Conservation (phyloP, 1,140 invertebrate genomes). For the Apis mellifera region DNA sequence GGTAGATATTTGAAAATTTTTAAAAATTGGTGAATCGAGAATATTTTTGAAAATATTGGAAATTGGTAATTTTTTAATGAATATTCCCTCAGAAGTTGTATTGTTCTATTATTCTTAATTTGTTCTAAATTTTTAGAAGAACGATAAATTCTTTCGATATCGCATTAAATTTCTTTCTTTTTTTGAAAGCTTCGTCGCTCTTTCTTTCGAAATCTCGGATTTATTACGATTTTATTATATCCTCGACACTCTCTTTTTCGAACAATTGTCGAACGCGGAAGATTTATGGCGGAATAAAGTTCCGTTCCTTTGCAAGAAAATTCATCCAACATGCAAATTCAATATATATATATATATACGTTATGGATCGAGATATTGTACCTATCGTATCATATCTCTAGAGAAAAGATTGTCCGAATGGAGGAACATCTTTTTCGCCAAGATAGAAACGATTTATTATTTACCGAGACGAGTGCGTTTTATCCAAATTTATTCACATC, state of each 20-base stretch:
- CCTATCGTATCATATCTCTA: not conserved
- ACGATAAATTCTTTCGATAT: too few relatives aligned
- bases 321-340: constrained; percentile 34
- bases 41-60: too few relatives aligned
- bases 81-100: too few relatives aligned
- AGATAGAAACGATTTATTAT: not conserved
- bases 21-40: too few relatives aligned
- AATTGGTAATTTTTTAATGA: too few relatives aligned
- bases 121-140: too few relatives aligned
- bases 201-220: constrained; percentile 42
- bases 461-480: not conserved
- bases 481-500: too few relatives aligned
- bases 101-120: too few relatives aligned
- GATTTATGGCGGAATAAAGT: constrained; percentile 37
- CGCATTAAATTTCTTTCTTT: not conserved
- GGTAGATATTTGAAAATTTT: too few relatives aligned
- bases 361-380: constrained; percentile 4
- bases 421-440: not conserved
- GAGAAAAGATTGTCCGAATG: not conserved
- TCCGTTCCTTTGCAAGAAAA: not conserved
- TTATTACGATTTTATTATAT: constrained; percentile 22
- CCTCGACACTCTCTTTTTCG: constrained; percentile 43
- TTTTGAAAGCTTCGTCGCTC: not conserved
- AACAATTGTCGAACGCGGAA: constrained; percentile 36
- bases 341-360: constrained; percentile 5